A percentile compares a stretch with the other conserved stretches of the same genome.
These are phyloP conservation scores for Scophthalmus maximus DNA, from an alignment of 2,113 vertebrate species.

Conservation along the genomic window DNA sequence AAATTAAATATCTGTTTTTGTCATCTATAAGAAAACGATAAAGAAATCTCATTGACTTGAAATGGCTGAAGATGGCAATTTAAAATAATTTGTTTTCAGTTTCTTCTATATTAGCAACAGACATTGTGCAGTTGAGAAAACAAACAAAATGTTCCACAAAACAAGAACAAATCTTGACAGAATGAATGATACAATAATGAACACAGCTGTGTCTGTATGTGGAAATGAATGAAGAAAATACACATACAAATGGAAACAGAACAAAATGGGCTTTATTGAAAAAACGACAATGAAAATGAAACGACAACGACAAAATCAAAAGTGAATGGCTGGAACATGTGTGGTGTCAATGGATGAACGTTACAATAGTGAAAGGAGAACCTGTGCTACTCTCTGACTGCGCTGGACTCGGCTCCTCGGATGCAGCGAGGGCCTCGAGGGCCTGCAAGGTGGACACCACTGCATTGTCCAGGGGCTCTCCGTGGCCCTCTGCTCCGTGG, in stretches of 20 bases:
- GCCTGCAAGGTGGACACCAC: constrained; percentile 94
- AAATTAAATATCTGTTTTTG: not conserved
- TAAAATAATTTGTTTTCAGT: not conserved
- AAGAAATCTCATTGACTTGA: not conserved
- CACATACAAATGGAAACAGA: constrained; percentile 79
- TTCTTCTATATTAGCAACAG: not conserved
- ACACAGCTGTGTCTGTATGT: constrained; percentile 39
- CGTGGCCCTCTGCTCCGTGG: constrained; percentile 84
- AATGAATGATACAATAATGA: constrained; percentile 51
- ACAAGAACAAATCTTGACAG: constrained; percentile 37
- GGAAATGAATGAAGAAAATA: constrained; percentile 74
- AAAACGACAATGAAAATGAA: constrained; percentile 64
- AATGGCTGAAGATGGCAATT: not conserved
- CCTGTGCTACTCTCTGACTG: constrained; percentile 98
- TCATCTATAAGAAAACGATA: not conserved
- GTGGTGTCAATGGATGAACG: constrained; percentile 94
- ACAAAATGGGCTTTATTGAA: constrained; percentile 83
- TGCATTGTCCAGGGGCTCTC: constrained; percentile 88
- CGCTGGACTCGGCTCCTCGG: constrained; percentile 89
- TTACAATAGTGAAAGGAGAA: constrained; percentile 99
- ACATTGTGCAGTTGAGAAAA: constrained; percentile 41
- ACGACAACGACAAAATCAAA: constrained; percentile 79
- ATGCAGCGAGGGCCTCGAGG: constrained; percentile 93
- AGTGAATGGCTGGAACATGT: constrained; percentile 83
- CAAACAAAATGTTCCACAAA: constrained; percentile 49